Conservation (phyloP, 2,797 vertebrate species). For the Schizothorax lantsangensis region DNA sequence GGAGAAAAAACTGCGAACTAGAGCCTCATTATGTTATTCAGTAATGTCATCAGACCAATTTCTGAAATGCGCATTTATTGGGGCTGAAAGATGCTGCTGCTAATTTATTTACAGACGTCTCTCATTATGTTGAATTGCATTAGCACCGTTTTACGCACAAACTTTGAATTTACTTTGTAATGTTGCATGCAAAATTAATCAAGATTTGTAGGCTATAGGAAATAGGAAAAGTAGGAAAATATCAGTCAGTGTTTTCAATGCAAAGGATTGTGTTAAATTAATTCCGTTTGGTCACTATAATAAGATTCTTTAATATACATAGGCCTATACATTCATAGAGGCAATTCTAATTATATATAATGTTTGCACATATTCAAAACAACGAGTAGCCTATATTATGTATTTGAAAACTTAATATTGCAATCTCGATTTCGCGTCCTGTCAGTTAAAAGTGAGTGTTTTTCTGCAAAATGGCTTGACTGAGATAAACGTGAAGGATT, state of each 20-base stretch:
- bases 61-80: slow-evolving; percentile 42
- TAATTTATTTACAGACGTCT: slow-evolving; percentile 34
- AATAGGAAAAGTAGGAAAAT: neutral
- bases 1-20: neutral
- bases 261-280: neutral
- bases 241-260: neutral
- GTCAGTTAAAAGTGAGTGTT: neutral
- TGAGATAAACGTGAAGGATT: slow-evolving; percentile 61
- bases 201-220: neutral
- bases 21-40: slow-evolving; percentile 5
- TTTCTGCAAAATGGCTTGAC: slow-evolving; percentile 51
- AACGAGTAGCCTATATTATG: neutral
- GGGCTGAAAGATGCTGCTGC: slow-evolving; percentile 21
- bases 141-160: slow-evolving; percentile 8
- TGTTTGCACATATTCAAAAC: neutral
- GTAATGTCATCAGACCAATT: slow-evolving; percentile 28
- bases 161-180: slow-evolving; percentile 13
- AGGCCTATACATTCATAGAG: neutral
- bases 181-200: neutral
- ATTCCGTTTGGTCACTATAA: neutral
- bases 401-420: neutral
- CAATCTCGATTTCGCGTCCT: neutral
- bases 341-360: neutral
- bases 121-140: slow-evolving; percentile 30
- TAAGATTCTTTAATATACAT: neutral